Percentiles rank a stretch among this genome's conserved stretches.
These are phyloP conservation scores for Drosophila malerkotliana DNA, from an alignment of 1,140 invertebrate genomes.

Conservation along the genomic window DNA sequence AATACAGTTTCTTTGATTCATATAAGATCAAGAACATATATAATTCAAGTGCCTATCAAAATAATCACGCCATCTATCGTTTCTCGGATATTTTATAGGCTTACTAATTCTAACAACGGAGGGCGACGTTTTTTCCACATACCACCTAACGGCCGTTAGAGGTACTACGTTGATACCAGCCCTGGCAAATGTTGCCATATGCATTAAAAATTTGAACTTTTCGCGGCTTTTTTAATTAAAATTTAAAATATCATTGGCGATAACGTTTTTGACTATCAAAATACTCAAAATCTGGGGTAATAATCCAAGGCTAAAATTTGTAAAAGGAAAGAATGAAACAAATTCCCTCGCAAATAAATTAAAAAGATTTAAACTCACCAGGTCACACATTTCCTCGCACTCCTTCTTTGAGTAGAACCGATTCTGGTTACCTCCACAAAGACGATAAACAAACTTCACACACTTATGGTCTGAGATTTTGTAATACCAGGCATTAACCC, in stretches of 20 bases:
- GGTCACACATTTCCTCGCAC: background rate
- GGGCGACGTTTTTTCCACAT: background rate
- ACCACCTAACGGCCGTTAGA: background rate
- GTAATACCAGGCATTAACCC: background rate
- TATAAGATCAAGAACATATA: background rate
- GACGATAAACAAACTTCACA: background rate
- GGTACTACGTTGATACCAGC: background rate
- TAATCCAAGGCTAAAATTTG: background rate
- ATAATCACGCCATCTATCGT: too few species aligned
- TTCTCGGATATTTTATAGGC: too few species aligned
- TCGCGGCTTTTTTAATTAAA: background rate
- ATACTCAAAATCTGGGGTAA: too few species aligned
- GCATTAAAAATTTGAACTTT: background rate
- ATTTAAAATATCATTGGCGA: background rate
- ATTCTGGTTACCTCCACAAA: conserved; percentile 5
- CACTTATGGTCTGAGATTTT: background rate
- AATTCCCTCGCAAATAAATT: background rate
- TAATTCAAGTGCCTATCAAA: background rate
- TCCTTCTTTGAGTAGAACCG: conserved; percentile 10
- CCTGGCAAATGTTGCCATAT: background rate
- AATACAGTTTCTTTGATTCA: too few species aligned
- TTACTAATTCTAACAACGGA: background rate
- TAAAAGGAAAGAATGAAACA: background rate
- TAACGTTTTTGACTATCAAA: too few species aligned
- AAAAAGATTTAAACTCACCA: background rate